Base-by-base conservation (phyloP, 2,888 invertebrate genomes). In the Pedicia rivosa region DNA sequence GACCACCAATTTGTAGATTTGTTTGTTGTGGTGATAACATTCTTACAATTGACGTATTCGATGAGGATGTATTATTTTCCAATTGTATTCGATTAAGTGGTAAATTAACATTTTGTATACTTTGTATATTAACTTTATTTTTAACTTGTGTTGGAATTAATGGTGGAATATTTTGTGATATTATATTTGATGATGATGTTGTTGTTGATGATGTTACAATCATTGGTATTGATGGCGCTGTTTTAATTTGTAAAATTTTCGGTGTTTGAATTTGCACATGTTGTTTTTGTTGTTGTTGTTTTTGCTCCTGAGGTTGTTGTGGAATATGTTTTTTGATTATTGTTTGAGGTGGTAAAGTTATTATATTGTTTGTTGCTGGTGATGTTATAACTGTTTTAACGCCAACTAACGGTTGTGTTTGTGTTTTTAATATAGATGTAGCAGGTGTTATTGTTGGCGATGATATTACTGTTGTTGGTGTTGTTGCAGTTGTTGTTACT, bases 51-150 rank as follows among this genome's bases (percentile, higher is more conserved):
- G 17, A 20, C 8, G 32, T 20, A 20, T 32, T 32, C 3, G 40
- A 17, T 32, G 42, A n/a, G n/a, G 17, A 16, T 35, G 34, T 5
- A 17, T 27, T 25, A 32, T 33, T 8, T 24, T 32, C 32, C 20
- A 32, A 20, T 20, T 32, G 32, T 12, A 32, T 32, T 22, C 20
- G 19, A 32, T 32, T 32, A 7, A 32, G 20, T 4, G 59, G 59
- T 36, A 59, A 42, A 44, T 58, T 58, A 12, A 60, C 59, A 42
- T 61, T 60, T 40, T 60, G 60, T 29, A 61, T 56, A 41, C 59
- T 60, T 5, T 59, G 48, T 13, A 50, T 43, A 13, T 32, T 32
- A 8, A 32, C 14, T 22, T 32, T 32, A 32, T 32, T 19, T 17
- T 17, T 14, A 15, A 36, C 48, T 37, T 58, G 60, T 1, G 59